phyloP scores from a whole-genome alignment of 1,140 invertebrate species.

The Procambarus virginalis region DNA sequence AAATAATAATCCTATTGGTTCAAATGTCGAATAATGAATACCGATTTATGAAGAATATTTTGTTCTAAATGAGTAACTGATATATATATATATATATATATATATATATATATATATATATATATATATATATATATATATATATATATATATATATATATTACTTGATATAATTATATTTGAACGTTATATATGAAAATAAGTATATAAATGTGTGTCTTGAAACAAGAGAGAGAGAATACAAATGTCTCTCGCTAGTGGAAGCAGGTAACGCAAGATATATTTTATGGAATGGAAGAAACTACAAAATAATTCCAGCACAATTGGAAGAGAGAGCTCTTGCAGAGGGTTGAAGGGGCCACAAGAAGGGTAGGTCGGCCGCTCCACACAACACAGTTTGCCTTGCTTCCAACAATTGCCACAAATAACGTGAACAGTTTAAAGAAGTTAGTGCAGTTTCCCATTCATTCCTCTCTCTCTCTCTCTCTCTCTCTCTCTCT shows the following conservation, averaged over 20 bases:
- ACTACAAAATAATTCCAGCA: not conserved
- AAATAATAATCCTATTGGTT: too few relatives aligned
- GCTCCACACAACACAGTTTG: not conserved
- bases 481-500: not conserved
- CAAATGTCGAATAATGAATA: too few relatives aligned
- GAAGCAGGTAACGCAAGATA: too few relatives aligned
- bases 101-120: too few relatives aligned
- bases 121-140: too few relatives aligned
- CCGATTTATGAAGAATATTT: not conserved
- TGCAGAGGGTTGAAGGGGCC: not conserved
- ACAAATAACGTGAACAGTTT: not conserved
- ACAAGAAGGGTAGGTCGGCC: not conserved
- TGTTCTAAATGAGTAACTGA: not conserved
- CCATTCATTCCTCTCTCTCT: not conserved
- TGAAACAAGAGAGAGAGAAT: too few relatives aligned
- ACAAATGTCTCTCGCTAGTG: too few relatives aligned
- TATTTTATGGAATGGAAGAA: not conserved
- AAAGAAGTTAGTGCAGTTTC: not conserved
- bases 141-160: too few relatives aligned
- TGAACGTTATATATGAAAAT: too few relatives aligned
- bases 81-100: not conserved
- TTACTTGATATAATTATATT: too few relatives aligned
- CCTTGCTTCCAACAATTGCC: not conserved
- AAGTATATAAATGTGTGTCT: too few relatives aligned
- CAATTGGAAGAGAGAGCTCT: not conserved